phyloP scores from a whole-genome alignment of 2,888 invertebrate genomes.

The Euplexia lucipara region DNA sequence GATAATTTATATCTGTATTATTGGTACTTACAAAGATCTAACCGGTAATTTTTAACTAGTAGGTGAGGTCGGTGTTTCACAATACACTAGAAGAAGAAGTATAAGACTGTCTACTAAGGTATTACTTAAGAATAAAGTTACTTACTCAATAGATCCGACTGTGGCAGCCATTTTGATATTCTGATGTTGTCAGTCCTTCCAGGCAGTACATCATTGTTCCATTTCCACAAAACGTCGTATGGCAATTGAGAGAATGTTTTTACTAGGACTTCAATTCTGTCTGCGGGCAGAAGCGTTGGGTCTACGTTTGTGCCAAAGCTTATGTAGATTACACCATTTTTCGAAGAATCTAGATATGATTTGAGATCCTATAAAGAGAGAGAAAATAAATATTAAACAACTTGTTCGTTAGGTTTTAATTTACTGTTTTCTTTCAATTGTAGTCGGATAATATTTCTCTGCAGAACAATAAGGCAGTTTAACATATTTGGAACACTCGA shows the following conservation, averaged over 20 bases:
- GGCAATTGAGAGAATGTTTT: slow-evolving; percentile 77
- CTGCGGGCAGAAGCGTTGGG: slow-evolving; percentile 68
- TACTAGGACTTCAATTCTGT: slow-evolving; percentile 71
- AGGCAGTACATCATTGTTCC: slow-evolving; percentile 41
- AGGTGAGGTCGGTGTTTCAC: too few relatives aligned
- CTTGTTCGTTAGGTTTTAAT: too few relatives aligned
- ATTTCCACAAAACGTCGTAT: slow-evolving; percentile 82
- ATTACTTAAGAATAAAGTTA: not conserved
- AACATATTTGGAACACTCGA: too few relatives aligned
- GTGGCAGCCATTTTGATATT: slow-evolving; percentile 73
- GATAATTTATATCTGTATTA: too few relatives aligned
- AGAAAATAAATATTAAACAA: too few relatives aligned
- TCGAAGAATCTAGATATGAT: slow-evolving; percentile 77
- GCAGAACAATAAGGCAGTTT: too few relatives aligned
- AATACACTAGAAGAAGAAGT: too few relatives aligned
- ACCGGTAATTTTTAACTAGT: too few relatives aligned
- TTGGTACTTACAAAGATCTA: too few relatives aligned
- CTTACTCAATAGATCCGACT: slow-evolving; percentile 43
- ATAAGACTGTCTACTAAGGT: not conserved
- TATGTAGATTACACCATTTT: slow-evolving; percentile 82
- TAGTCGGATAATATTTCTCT: too few relatives aligned
- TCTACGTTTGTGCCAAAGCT: slow-evolving; percentile 84
- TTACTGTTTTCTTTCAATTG: too few relatives aligned
- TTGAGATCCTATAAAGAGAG: slow-evolving; percentile 76
- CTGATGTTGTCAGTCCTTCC: slow-evolving; percentile 76